phyloP scores from a whole-genome alignment of 2,888 invertebrate genomes.

The Doris montereyensis region DNA sequence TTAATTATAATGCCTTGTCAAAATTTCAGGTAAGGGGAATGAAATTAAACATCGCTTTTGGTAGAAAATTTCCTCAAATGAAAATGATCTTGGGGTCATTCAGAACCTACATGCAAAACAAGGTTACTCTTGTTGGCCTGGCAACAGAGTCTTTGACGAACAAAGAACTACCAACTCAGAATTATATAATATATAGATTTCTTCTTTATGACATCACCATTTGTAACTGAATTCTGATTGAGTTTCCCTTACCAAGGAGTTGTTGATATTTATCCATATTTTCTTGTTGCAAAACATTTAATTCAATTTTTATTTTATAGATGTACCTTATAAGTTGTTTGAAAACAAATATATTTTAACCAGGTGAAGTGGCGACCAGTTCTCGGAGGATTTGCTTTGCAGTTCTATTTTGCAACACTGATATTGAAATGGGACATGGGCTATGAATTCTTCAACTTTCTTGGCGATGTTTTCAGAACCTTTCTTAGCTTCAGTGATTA shows the following conservation, averaged over 20 bases:
- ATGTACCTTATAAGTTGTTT: neutral
- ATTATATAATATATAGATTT: neutral
- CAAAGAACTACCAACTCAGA: too few species aligned
- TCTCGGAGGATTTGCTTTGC: constrained; percentile 84
- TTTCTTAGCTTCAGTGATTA: constrained; percentile 86
- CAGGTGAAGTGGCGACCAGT: constrained; percentile 82
- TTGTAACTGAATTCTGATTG: neutral
- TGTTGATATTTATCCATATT: neutral
- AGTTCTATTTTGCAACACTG: constrained; percentile 87
- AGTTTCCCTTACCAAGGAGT: neutral
- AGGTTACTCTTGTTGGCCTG: too few species aligned
- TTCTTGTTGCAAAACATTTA: neutral
- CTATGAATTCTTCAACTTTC: constrained; percentile 80
- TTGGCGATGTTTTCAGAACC: constrained; percentile 80
- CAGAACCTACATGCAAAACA: too few species aligned
- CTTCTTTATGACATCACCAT: neutral
- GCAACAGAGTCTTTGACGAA: too few species aligned
- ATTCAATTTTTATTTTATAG: neutral
- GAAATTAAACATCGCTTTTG: too few species aligned
- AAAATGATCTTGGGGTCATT: too few species aligned
- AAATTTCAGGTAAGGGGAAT: neutral
- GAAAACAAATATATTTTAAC: neutral
- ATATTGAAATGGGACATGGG: constrained; percentile 90
- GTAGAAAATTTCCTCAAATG: too few species aligned
- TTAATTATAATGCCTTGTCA: too few species aligned